A percentile compares a stretch with the other conserved stretches of the same genome.
Conservation (phyloP, 2,888 invertebrate genomes). For the Tuta absoluta region DNA sequence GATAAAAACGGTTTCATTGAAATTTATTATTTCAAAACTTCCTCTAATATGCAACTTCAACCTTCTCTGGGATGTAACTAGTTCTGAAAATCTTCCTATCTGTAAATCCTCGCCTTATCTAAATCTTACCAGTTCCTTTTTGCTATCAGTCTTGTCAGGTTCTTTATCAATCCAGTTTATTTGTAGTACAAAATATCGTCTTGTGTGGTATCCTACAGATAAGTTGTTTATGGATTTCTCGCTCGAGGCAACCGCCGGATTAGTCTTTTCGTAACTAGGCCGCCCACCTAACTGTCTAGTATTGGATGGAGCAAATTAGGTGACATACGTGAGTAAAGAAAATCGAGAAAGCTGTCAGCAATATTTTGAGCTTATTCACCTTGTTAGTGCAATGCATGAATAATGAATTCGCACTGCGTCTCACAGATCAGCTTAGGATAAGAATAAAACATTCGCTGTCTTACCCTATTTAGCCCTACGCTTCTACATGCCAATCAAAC, state of each 20-base stretch:
- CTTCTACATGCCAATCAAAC: slow-evolving; percentile 1
- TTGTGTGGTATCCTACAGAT: slow-evolving; percentile 27
- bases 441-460: not conserved
- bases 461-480: slow-evolving; percentile 2
- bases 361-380: slow-evolving; percentile 5
- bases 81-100: not conserved
- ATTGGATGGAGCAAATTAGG: slow-evolving; percentile 15
- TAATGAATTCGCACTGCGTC: not conserved
- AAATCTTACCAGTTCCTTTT: slow-evolving; percentile 9
- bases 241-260: slow-evolving; percentile 29
- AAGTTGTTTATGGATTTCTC: slow-evolving; percentile 25
- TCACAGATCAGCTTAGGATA: not conserved
- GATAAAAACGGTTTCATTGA: too few species aligned
- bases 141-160: slow-evolving; percentile 17
- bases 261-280: slow-evolving; percentile 30
- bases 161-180: slow-evolving; percentile 21
- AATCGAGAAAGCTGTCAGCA: slow-evolving; percentile 2
- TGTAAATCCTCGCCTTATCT: slow-evolving; percentile 16
- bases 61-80: not conserved
- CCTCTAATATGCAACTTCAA: too few species aligned
- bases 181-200: slow-evolving; percentile 25
- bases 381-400: not conserved
- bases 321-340: slow-evolving; percentile 11
- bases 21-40: too few species aligned
- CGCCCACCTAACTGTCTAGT: slow-evolving; percentile 29